phyloP scores from a whole-genome alignment of 2,113 vertebrate species.

The Labeo rohita region DNA sequence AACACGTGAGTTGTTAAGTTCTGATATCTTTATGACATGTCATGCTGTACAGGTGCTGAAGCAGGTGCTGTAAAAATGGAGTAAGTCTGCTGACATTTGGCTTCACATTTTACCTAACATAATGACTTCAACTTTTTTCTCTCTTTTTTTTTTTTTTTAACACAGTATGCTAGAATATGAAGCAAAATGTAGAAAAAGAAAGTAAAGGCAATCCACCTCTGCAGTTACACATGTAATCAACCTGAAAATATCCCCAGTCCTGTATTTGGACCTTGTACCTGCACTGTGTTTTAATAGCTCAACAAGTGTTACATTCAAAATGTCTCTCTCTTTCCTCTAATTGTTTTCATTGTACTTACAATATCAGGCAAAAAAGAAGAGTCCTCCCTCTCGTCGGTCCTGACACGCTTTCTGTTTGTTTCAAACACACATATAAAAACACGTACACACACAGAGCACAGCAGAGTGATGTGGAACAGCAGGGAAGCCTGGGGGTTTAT shows the following conservation, averaged over 20 bases:
- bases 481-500: conserved; percentile 75
- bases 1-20: neutral
- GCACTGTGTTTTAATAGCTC: conserved; percentile 47
- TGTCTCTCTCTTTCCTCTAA: conserved; percentile 50
- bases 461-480: conserved; percentile 53
- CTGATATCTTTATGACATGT: neutral
- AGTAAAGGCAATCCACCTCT: neutral
- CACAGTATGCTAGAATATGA: neutral
- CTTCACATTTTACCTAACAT: neutral
- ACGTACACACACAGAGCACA: conserved; percentile 41
- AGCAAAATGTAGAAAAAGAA: neutral
- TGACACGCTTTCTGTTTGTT: conserved; percentile 30
- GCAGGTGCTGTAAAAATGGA: neutral
- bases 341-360: conserved; percentile 49
- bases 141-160: neutral
- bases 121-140: no score
- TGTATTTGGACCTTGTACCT: conserved; percentile 57
- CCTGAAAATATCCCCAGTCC: neutral
- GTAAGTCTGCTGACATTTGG: neutral
- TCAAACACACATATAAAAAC: conserved; percentile 45
- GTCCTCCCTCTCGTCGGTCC: conserved; percentile 31
- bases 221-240: neutral
- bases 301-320: conserved; percentile 67
- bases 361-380: conserved; percentile 36
- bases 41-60: neutral